These are phyloP conservation scores for Habroteleia sp. DNA, from an alignment of 2,888 invertebrate species.

Conservation along the genomic window DNA sequence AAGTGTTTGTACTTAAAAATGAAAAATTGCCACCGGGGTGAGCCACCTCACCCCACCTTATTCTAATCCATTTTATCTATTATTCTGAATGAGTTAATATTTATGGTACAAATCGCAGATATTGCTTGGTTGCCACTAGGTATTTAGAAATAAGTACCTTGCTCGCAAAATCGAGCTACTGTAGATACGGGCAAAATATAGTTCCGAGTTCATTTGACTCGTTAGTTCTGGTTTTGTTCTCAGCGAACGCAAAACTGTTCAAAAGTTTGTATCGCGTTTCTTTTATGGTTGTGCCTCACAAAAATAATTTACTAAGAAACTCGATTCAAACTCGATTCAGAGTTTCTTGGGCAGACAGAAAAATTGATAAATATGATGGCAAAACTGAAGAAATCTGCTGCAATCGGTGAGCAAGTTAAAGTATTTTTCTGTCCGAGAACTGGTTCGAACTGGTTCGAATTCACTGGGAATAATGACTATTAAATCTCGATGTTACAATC, in stretches of 20 bases:
- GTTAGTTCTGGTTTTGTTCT: neutral
- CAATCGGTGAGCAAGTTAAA: conserved; percentile 3
- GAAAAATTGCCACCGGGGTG: neutral
- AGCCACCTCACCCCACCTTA: no score
- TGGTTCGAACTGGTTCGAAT: conserved; percentile 14
- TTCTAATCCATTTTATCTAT: neutral
- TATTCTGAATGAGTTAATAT: conserved; percentile 19
- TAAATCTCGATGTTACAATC: conserved; percentile 40
- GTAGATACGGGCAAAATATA: conserved; percentile 16
- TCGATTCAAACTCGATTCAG: neutral
- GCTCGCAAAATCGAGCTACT: conserved; percentile 54
- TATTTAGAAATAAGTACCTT: conserved; percentile 15
- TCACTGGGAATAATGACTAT: conserved; percentile 45
- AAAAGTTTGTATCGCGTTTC: conserved; percentile 6
- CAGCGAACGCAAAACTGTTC: conserved; percentile 8
- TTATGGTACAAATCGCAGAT: conserved; percentile 41
- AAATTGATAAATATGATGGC: no score
- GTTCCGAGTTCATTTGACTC: conserved; percentile 24
- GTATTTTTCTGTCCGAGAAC: neutral
- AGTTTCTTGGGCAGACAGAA: no score
- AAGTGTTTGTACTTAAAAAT: conserved; percentile 23
- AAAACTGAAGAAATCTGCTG: no score
- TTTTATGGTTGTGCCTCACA: neutral
- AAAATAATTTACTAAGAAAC: neutral
- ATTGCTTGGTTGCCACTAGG: neutral